Percentiles rank a stretch among this genome's conserved stretches.
These are phyloP conservation scores for Brachyptera risi DNA, from an alignment of 2,888 invertebrate genomes.

Conservation along the genomic window DNA sequence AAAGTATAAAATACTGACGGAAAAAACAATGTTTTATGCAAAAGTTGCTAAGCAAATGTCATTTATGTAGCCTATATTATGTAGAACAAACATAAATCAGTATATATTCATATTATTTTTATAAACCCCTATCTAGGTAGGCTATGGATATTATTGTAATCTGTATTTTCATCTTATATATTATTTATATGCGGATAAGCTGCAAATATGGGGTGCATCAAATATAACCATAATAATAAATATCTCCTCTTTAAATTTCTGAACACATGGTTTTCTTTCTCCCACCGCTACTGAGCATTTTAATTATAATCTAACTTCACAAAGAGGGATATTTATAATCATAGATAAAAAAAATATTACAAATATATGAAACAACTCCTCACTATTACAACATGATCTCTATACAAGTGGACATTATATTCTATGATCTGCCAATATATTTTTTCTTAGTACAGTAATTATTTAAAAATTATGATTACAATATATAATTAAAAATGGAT, in stretches of 20 bases:
- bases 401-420: background rate
- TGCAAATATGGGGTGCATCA: background rate
- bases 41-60: background rate
- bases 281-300: too few relatives aligned
- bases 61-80: background rate
- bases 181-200: background rate
- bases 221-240: background rate
- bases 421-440: background rate
- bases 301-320: background rate
- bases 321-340: background rate
- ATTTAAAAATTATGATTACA: slow-evolving; percentile 1
- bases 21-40: slow-evolving; percentile 4
- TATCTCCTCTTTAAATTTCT: slow-evolving; percentile 2
- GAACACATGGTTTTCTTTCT: slow-evolving; percentile 1
- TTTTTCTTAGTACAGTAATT: background rate
- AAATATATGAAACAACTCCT: too few relatives aligned
- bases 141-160: background rate
- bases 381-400: background rate
- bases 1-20: slow-evolving; percentile 30
- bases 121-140: background rate
- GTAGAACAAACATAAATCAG: slow-evolving; percentile 17
- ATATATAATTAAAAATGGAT: slow-evolving; percentile 16
- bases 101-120: slow-evolving; percentile 11
- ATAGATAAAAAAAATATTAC: background rate
- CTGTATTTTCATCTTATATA: background rate